Evolutionary conservation across 2,888 invertebrate genomes (phyloP), one percentile per base, ranked within the genome.

Genomic region (Petrolisthes manimaculis): DNA sequence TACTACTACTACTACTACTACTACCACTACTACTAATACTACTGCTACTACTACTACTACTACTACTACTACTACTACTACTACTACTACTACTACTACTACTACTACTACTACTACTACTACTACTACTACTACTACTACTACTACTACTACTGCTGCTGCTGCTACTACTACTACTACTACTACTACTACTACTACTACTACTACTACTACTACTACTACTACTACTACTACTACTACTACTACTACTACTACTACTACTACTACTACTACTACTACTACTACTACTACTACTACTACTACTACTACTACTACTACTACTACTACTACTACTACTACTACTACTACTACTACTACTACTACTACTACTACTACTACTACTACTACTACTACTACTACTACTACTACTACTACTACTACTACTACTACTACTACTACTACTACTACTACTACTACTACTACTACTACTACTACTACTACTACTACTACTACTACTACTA

Each of bases 1-100:
- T 67, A 67, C 67, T n/a, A 67, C 67, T n/a, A 67, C 67, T n/a
- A 67, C 67, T 67, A 67, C 67, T n/a, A 67, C 67, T n/a, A 67
- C 12, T 12, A 1, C 67, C 3, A 67, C 67, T n/a, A 67, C 67
- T n/a, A 67, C 67, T n/a, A 67, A 1, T 3, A 67, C 14, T 3
- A 67, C 67, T 3, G 3, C 67, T 3, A 67, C 67, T n/a, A 67
- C 67, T 67, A 67, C n/a, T n/a, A 1, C 74, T 5, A 8, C 12
- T 12, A 1, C 67, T n/a, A 67, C 67, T n/a, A 67, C 67, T n/a
- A 67, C 67, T n/a, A 67, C 67, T 3, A 67, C 14, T 3, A 67
- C 67, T 3, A 67, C 67, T 3, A 67, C 67, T n/a, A 67, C 67
- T 67, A 67, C n/a, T n/a, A 1, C 74, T 5, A 8, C 4, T 18